A percentile compares a stretch with the other conserved stretches of the same genome.
These are phyloP conservation scores for Neodon shergylaensis DNA, from an alignment of 2,113 vertebrate genomes.

Conservation along the genomic window DNA sequence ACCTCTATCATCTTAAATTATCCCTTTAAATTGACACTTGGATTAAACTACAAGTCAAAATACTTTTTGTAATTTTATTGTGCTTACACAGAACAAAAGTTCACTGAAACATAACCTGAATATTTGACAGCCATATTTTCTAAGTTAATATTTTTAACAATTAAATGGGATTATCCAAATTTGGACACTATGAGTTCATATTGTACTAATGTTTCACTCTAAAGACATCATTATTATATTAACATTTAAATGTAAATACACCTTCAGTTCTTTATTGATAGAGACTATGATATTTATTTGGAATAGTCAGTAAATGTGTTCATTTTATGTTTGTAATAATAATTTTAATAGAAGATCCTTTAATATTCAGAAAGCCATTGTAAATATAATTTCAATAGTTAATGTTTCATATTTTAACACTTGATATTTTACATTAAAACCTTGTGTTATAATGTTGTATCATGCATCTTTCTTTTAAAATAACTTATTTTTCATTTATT, in stretches of 20 bases:
- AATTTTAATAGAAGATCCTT: background rate
- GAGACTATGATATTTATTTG: too few relatives aligned
- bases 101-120: too few relatives aligned
- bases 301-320: background rate
- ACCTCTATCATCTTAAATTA: too few relatives aligned
- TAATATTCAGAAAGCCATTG: background rate
- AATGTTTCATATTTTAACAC: background rate
- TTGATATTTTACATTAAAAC: background rate
- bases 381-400: background rate
- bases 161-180: too few relatives aligned
- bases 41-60: too few relatives aligned
- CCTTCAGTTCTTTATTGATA: background rate
- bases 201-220: background rate
- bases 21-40: too few relatives aligned
- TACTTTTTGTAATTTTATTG: too few relatives aligned
- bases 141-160: too few relatives aligned
- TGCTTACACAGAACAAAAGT: too few relatives aligned
- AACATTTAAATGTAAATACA: background rate
- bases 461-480: background rate
- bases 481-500: background rate
- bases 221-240: background rate
- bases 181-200: too few relatives aligned
- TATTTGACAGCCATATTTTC: too few relatives aligned
- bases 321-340: background rate
- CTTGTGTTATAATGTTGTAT: background rate